A percentile compares a stretch with the other conserved stretches of the same genome.
Evolutionary conservation across 2,888 invertebrate species (phyloP).

Genomic region (Ypsolopha scabrella): DNA sequence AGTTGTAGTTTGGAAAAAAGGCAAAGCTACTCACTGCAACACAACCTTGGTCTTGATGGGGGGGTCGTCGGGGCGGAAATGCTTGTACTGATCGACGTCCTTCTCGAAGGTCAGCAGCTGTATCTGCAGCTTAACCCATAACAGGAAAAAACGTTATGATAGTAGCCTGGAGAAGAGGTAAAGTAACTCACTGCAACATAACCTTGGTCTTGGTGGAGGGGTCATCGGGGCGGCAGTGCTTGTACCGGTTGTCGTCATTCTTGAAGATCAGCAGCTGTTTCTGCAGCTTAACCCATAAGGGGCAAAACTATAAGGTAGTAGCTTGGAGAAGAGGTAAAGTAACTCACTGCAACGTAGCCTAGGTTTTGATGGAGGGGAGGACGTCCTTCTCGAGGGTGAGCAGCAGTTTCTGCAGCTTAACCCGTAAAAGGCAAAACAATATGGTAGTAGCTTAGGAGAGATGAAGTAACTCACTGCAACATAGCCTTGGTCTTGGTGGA

Average conservation of each 20-base stretch:
- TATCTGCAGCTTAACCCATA: constrained; percentile 97
- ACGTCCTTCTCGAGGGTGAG: constrained; percentile 98
- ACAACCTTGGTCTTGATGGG: constrained; percentile 99
- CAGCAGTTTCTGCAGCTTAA: constrained; percentile 96
- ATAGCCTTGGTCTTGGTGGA: too few species aligned
- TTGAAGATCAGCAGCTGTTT: neutral
- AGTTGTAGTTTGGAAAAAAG: neutral
- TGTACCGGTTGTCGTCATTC: neutral
- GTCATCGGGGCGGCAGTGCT: too few species aligned
- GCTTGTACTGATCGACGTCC: constrained; percentile 99
- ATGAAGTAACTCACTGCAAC: too few species aligned
- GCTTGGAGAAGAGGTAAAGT: neutral
- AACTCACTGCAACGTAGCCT: constrained; percentile 98
- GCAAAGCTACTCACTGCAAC: constrained; percentile 86
- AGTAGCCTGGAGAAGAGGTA: too few species aligned
- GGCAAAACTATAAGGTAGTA: neutral
- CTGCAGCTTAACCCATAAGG: neutral
- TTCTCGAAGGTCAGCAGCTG: constrained; percentile 96
- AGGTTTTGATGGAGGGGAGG: constrained; percentile 98
- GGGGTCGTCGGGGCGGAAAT: constrained; percentile 98
- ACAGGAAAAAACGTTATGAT: too few species aligned
- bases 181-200: too few species aligned
- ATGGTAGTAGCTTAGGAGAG: too few species aligned
- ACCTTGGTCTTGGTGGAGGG: too few species aligned
- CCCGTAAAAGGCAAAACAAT: too few species aligned